Conservation (phyloP, 2,888 invertebrate genomes). For the Catotricha subobsoleta region DNA sequence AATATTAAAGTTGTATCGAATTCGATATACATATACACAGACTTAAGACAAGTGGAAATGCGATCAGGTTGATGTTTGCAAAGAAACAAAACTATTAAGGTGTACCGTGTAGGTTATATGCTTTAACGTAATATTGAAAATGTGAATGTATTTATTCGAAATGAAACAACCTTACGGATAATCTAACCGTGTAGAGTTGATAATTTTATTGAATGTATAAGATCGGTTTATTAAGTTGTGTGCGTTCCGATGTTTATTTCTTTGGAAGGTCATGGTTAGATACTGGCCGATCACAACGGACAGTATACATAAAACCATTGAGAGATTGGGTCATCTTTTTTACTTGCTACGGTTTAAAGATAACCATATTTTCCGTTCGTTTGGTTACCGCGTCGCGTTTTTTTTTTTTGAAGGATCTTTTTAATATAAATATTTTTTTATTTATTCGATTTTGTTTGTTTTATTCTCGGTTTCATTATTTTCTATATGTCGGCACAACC, state of each 20-base stretch:
- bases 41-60: slow-evolving; percentile 6
- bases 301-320: slow-evolving; percentile 27
- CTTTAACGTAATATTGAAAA: no score
- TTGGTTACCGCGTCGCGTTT: background rate
- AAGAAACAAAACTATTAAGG: slow-evolving; percentile 3
- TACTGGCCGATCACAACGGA: slow-evolving; percentile 25
- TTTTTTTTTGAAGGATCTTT: background rate
- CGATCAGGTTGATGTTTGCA: slow-evolving; percentile 6
- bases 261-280: slow-evolving; percentile 29
- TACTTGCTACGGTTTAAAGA: background rate
- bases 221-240: slow-evolving; percentile 12
- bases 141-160: background rate
- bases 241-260: slow-evolving; percentile 24
- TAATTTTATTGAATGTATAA: background rate
- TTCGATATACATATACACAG: slow-evolving; percentile 6
- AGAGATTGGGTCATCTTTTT: slow-evolving; percentile 23
- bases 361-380: slow-evolving; percentile 1
- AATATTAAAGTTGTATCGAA: no score
- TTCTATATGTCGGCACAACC: no score
- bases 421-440: background rate
- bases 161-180: background rate
- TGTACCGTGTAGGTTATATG: no score
- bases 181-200: no score
- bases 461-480: no score
- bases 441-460: background rate